Evolutionary conservation across 2,113 vertebrate genomes (phyloP).

Genomic region (Saccopteryx bilineata): DNA sequence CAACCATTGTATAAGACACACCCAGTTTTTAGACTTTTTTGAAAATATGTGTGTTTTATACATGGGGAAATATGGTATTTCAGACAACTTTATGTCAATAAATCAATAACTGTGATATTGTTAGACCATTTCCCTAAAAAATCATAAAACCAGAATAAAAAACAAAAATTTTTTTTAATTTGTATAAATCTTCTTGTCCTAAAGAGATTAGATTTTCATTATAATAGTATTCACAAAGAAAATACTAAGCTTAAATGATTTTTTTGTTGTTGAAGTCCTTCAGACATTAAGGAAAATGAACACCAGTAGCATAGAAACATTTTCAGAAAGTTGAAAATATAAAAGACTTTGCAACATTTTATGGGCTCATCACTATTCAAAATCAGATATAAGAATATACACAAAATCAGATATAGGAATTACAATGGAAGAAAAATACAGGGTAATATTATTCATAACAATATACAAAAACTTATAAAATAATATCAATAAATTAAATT

Average conservation of each 20-base stretch:
- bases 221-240: not conserved
- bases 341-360: conserved; percentile 12
- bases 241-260: not conserved
- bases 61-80: not conserved
- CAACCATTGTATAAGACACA: no score
- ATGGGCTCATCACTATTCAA: not conserved
- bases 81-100: not conserved
- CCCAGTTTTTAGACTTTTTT: no score
- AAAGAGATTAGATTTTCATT: not conserved
- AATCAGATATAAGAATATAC: not conserved
- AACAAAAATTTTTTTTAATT: not conserved
- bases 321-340: not conserved
- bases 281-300: not conserved
- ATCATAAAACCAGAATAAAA: not conserved
- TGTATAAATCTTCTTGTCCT: not conserved
- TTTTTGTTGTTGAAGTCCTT: not conserved
- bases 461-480: not conserved
- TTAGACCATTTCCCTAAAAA: not conserved
- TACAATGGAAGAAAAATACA: not conserved
- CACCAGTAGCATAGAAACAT: not conserved
- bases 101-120: not conserved
- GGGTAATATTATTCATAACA: not conserved
- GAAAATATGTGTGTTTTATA: no score
- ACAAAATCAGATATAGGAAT: not conserved
- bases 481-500: not conserved